Evolutionary conservation across 2,888 invertebrate species (phyloP).

Genomic region (Microplitis deprimator): DNA sequence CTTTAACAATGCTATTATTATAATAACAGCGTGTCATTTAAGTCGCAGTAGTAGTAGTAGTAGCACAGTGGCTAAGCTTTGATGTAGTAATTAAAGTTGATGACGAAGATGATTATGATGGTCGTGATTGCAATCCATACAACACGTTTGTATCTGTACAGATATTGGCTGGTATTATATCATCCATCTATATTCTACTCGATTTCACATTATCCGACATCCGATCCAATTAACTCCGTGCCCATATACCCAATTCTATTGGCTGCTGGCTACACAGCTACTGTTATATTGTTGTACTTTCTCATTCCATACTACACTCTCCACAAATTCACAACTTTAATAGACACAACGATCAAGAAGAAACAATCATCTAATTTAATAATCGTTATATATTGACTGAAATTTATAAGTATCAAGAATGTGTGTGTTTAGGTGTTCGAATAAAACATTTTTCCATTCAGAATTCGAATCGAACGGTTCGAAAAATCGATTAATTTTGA

Average conservation of each 20-base stretch:
- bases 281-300: neutral
- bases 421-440: too few relatives aligned
- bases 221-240: slow-evolving; percentile 59
- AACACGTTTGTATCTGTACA: neutral
- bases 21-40: neutral
- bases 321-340: neutral
- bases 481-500: too few relatives aligned
- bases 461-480: too few relatives aligned
- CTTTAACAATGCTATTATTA: neutral
- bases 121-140: neutral
- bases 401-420: neutral
- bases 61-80: neutral
- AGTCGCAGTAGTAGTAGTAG: neutral
- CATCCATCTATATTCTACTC: slow-evolving; percentile 14
- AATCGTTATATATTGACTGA: neutral
- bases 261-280: neutral
- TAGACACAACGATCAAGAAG: neutral
- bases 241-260: neutral
- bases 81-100: neutral
- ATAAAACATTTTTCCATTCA: too few relatives aligned
- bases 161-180: neutral
- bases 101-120: neutral
- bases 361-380: neutral
- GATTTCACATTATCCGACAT: slow-evolving; percentile 42
- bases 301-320: neutral